Base-by-base conservation (phyloP, 2,113 vertebrate species). In the Alexandromys fortis region DNA sequence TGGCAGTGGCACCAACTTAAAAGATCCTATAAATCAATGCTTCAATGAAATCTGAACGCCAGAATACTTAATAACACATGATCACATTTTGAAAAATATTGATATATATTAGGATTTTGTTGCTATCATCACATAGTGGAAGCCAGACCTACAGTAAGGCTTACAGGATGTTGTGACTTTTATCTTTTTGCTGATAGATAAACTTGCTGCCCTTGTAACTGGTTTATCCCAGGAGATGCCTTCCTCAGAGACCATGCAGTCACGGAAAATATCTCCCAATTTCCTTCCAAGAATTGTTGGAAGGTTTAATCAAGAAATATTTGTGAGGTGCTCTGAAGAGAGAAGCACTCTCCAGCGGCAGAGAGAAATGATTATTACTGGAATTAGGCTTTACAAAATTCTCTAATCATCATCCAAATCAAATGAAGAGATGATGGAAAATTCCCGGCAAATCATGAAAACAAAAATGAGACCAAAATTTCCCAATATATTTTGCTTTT, bases 261-360 rank as follows among this genome's bases (percentile, higher is more conserved):
- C 96, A 95, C 17, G 38, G 95, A 96, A 95, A 96, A 95, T 96
- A 95, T 96, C 96, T 96, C 95, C 91, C 91, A 95, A 94, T 95
- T 94, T 95, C 92, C 89, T 97, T 97, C 93, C 91, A 92, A 97
- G 94, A 96, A 97, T 86, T 93, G 91, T 97, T 96, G 89, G 89
- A 91, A 96, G 94, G 95, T 96, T 96, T 97, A 97, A 97, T 96
- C 96, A 96, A 96, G 95, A 97, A 96, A 97, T 97, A 79, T 96
- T 90, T 95, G 89, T 91, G 95, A 94, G 79, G 61, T 86, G 19
- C 3, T 13, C 1, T 88, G 68, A 92, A 68, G 61, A 96, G 10
- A 45, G 87, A 97, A 85, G 83, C 65, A 49, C 70, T 97, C 91
- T 95, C 94, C 92, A 90, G 87, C 3, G 93, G 79, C 86, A 95